A percentile compares a stretch with the other conserved stretches of the same genome.
phyloP scores from a whole-genome alignment of 92 coral and sea anemone genomes.

The Meandrina meandrites region DNA sequence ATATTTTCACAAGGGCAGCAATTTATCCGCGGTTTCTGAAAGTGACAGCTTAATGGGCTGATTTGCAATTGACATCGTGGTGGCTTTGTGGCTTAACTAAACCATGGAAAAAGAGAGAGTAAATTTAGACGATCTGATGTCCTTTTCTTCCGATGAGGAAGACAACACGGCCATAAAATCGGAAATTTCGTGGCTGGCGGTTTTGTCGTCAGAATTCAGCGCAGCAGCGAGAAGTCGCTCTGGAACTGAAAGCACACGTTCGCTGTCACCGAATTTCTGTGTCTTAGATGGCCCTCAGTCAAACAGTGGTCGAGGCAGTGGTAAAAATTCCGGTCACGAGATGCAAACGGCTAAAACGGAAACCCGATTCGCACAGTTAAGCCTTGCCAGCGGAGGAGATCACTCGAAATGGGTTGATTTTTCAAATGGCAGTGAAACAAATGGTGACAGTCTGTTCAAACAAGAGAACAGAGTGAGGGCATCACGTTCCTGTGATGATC shows the following conservation, averaged over 20 bases:
- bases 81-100: not conserved
- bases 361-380: slow-evolving; percentile 9
- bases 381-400: not conserved
- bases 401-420: slow-evolving; percentile 47
- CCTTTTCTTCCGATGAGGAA: slow-evolving; percentile 78
- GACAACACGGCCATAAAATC: slow-evolving; percentile 39
- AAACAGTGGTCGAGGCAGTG: not conserved
- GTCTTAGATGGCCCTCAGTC: slow-evolving; percentile 18
- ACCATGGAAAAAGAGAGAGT: slow-evolving; percentile 44
- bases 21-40: not conserved
- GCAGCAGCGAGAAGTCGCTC: not conserved
- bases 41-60: not conserved
- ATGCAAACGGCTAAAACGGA: slow-evolving; percentile 10
- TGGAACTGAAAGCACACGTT: slow-evolving; percentile 34
- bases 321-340: not conserved
- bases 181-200: slow-evolving; percentile 65
- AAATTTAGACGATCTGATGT: slow-evolving; percentile 60
- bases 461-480: slow-evolving; percentile 39
- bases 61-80: not conserved
- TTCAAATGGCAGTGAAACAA: slow-evolving; percentile 40
- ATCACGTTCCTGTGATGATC: slow-evolving; percentile 59
- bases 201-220: slow-evolving; percentile 68
- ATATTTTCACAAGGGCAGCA: not conserved
- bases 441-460: slow-evolving; percentile 9
- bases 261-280: slow-evolving; percentile 28